Percentiles rank a stretch among this genome's conserved stretches.
phyloP scores from a whole-genome alignment of 2,888 invertebrate genomes.

The Cantharis rufa region DNA sequence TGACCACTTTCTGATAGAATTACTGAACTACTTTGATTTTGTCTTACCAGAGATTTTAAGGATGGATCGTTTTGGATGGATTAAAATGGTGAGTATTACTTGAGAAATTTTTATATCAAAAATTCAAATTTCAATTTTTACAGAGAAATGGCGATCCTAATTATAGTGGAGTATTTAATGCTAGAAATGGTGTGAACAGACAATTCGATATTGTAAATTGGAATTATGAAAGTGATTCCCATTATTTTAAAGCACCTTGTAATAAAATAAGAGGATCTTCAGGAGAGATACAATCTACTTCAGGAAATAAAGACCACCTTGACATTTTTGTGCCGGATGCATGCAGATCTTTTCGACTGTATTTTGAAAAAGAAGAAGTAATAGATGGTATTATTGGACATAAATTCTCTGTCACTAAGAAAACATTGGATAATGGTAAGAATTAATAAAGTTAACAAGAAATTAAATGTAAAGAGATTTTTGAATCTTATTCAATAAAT shows the following conservation, averaged over 20 bases:
- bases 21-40: slow-evolving; percentile 64
- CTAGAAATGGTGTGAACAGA: slow-evolving; percentile 70
- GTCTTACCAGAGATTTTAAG: slow-evolving; percentile 57
- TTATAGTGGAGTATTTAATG: slow-evolving; percentile 75
- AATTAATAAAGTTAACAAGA: background rate
- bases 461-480: too few relatives aligned
- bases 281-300: slow-evolving; percentile 75
- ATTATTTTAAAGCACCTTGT: slow-evolving; percentile 60
- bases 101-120: background rate
- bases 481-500: too few relatives aligned
- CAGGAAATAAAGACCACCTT: slow-evolving; percentile 60
- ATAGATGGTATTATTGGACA: slow-evolving; percentile 66
- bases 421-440: slow-evolving; percentile 70
- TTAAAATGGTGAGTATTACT: slow-evolving; percentile 66
- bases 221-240: slow-evolving; percentile 67
- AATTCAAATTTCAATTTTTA: slow-evolving; percentile 27
- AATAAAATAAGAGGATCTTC: slow-evolving; percentile 71
- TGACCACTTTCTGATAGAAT: slow-evolving; percentile 70
- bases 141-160: slow-evolving; percentile 75
- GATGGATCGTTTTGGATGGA: slow-evolving; percentile 84
- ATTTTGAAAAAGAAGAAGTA: slow-evolving; percentile 62
- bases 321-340: slow-evolving; percentile 74
- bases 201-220: slow-evolving; percentile 74
- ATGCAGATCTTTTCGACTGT: slow-evolving; percentile 69
- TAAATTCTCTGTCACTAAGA: slow-evolving; percentile 66